These are phyloP conservation scores for Penaeus indicus DNA, from an alignment of 1,140 invertebrate species.

Conservation along the genomic window DNA sequence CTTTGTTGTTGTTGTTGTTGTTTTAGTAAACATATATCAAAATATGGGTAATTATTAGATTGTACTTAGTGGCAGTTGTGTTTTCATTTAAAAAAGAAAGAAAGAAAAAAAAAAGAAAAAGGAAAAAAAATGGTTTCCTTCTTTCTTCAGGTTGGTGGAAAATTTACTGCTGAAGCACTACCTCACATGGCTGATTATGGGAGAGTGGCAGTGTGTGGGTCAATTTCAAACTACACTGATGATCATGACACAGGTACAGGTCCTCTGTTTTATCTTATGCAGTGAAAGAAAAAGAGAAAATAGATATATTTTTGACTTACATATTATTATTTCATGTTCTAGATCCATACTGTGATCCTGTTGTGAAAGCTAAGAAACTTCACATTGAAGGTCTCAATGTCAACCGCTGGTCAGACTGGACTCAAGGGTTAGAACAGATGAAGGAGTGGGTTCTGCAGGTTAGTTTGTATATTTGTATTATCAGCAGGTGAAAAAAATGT, in stretches of 20 bases:
- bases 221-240: conserved; percentile 39
- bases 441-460: conserved; percentile 66
- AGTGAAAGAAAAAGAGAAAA: too few species aligned
- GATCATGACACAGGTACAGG: too few species aligned
- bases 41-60: too few species aligned
- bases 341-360: conserved; percentile 52
- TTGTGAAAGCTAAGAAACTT: conserved; percentile 65
- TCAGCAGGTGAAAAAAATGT: too few species aligned
- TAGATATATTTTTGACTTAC: too few species aligned
- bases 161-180: conserved; percentile 14
- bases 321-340: background rate
- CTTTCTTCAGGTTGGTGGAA: background rate
- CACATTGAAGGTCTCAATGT: conserved; percentile 68
- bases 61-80: too few species aligned
- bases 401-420: conserved; percentile 66
- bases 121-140: too few species aligned
- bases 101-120: too few species aligned
- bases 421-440: conserved; percentile 68
- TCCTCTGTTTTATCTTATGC: too few species aligned
- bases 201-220: conserved; percentile 42
- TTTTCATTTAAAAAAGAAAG: too few species aligned
- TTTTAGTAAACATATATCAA: too few species aligned
- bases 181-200: conserved; percentile 31
- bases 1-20: too few species aligned
- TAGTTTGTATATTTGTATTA: background rate